These are phyloP conservation scores for Galbula dea DNA, from an alignment of 2,113 vertebrate genomes.

Conservation along the genomic window DNA sequence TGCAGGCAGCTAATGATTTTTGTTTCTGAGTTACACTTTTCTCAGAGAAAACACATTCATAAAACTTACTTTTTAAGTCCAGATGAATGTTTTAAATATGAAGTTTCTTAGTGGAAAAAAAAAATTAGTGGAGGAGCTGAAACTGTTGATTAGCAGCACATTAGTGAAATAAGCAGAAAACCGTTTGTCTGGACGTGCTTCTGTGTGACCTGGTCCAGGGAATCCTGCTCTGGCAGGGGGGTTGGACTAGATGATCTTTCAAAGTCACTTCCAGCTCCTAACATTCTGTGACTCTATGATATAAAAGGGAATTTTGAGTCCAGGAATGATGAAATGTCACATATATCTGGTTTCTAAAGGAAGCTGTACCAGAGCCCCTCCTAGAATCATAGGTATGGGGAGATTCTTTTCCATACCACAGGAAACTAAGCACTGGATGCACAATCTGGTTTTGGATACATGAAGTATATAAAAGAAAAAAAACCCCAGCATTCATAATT, in stretches of 20 bases:
- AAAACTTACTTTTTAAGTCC: background rate
- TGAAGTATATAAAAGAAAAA: background rate
- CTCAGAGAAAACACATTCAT: background rate
- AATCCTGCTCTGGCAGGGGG: too few species aligned
- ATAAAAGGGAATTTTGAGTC: background rate
- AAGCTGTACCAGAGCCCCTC: background rate
- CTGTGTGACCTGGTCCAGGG: too few species aligned
- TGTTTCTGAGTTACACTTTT: background rate
- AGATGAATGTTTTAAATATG: background rate
- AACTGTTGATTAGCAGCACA: background rate
- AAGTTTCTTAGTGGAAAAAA: background rate
- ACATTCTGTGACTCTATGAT: too few species aligned
- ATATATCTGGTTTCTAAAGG: background rate
- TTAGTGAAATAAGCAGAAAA: background rate
- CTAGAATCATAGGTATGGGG: background rate
- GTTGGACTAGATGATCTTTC: too few species aligned
- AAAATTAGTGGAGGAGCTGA: background rate
- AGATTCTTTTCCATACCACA: background rate
- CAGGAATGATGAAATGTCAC: background rate
- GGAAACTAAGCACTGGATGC: background rate
- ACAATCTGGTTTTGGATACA: background rate
- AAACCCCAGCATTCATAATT: background rate
- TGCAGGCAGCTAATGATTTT: background rate
- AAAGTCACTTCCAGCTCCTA: too few species aligned
- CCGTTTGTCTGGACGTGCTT: too few species aligned